These are phyloP conservation scores for Chamaea fasciata DNA, from an alignment of 2,113 vertebrate genomes.

Conservation along the genomic window DNA sequence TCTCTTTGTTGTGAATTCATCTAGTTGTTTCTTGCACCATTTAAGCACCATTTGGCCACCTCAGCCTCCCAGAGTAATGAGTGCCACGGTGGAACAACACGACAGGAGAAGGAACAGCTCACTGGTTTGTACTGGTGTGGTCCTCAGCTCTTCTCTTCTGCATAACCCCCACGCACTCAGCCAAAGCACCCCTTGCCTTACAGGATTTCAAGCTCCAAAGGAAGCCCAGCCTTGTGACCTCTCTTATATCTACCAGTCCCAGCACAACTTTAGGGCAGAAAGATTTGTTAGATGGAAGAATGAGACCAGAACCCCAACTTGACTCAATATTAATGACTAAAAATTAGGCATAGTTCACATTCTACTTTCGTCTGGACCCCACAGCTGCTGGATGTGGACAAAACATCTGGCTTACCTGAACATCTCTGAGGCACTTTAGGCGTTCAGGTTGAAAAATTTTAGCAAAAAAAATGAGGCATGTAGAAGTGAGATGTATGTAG, in stretches of 20 bases:
- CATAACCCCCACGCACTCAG: fast-evolving
- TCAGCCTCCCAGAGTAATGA: background rate
- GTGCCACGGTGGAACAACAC: background rate
- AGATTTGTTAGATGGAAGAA: background rate
- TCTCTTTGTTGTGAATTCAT: background rate
- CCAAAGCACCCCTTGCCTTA: background rate
- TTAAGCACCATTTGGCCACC: background rate
- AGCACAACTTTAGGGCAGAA: background rate
- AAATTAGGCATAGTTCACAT: background rate
- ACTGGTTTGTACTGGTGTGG: background rate
- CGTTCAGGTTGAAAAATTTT: background rate
- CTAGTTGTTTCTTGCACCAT: background rate
- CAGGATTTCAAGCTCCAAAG: background rate
- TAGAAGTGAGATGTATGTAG: background rate
- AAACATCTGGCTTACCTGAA: background rate
- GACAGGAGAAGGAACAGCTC: background rate
- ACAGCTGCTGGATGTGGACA: background rate
- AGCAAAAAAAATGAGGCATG: background rate
- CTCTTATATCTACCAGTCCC: background rate
- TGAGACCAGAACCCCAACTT: fast-evolving
- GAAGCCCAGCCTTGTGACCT: background rate
- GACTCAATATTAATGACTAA: background rate
- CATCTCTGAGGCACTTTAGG: background rate
- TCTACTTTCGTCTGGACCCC: background rate
- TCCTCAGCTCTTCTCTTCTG: background rate